Evolutionary conservation across 2,888 invertebrate species (phyloP).

Genomic region (Agrochola circellaris): DNA sequence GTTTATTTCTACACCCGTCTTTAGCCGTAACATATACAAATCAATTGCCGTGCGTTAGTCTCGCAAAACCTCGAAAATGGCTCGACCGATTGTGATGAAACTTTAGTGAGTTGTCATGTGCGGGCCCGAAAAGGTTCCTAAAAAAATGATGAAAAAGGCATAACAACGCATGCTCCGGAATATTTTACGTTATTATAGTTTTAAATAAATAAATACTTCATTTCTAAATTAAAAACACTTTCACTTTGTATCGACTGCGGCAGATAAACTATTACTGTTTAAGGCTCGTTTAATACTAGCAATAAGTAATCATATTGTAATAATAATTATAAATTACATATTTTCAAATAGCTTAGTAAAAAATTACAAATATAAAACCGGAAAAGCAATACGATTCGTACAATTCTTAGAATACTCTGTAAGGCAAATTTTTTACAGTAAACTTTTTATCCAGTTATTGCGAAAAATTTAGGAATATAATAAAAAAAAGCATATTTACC

Average conservation of each 20-base stretch:
- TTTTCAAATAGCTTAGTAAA: constrained; percentile 48
- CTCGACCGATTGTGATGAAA: background rate
- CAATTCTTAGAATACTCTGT: constrained; percentile 63
- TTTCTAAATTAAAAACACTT: background rate
- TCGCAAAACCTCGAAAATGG: background rate
- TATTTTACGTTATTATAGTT: background rate
- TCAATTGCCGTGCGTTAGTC: background rate
- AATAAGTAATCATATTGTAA: constrained; percentile 40
- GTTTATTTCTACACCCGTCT: too few relatives aligned
- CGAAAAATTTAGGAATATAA: constrained; percentile 45
- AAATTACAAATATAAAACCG: constrained; percentile 53
- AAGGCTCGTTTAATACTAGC: constrained; percentile 50
- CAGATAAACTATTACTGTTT: constrained; percentile 20
- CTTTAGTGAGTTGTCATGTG: background rate
- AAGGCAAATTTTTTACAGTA: constrained; percentile 62
- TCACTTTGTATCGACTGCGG: constrained; percentile 29
- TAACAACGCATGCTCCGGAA: background rate
- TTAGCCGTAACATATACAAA: background rate
- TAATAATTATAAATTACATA: constrained; percentile 30
- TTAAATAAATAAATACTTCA: constrained; percentile 1
- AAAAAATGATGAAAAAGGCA: background rate
- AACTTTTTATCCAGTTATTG: constrained; percentile 65
- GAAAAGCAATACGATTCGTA: constrained; percentile 68
- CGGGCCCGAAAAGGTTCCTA: background rate
- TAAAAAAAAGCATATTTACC: constrained; percentile 63